Evolutionary conservation across 2,888 invertebrate species (phyloP), one percentile per base, ranked within the genome.

Genomic region (Auanema freiburgensis): DNA sequence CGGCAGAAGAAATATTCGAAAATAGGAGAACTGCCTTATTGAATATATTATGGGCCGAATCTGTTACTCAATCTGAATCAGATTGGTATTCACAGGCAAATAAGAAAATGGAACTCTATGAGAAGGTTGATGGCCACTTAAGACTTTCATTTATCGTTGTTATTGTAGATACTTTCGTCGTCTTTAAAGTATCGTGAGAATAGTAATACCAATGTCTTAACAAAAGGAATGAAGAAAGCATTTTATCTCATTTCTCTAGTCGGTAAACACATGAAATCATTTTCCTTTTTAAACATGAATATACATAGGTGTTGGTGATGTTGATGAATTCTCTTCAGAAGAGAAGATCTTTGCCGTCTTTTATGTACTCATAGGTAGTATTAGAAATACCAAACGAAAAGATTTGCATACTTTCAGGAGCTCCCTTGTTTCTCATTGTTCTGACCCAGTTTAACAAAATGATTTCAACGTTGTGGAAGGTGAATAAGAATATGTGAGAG

Each of bases 11-110:
- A 43, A 40, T 72, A 2, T 55, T 80, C n/a, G 80, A 80, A 44
- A 71, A 77, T 40, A 79, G 80, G 65, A 65, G 80, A 50, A 67
- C 76, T 21, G 80, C 80, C 57, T 56, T 80, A 51, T 64, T 80
- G 41, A 80, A 80, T 59, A 79, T 80, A 25, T 60, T 80, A 8
- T 80, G 78, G 77, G 80, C 80, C 4, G 80, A 80, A 65, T 74
- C 80, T 8, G 73, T 80, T 42, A 76, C 78, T 1, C 71, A 79
- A 53, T 64, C 69, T 52, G 81, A 81, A 64, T 74, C 77, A 50
- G 80, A 81, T 50, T 81, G 81, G 81, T 73, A 76, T 11, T 66
- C 74, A 51, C 60, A 80, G 18, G 80, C 81, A 10, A 79, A 81
- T 68, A 78, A 79, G 55, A 81, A 81, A 57, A 53, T 81, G 53